These are phyloP conservation scores for Dicrostonyx torquatus DNA, from an alignment of 2,797 vertebrate species.

Conservation along the genomic window DNA sequence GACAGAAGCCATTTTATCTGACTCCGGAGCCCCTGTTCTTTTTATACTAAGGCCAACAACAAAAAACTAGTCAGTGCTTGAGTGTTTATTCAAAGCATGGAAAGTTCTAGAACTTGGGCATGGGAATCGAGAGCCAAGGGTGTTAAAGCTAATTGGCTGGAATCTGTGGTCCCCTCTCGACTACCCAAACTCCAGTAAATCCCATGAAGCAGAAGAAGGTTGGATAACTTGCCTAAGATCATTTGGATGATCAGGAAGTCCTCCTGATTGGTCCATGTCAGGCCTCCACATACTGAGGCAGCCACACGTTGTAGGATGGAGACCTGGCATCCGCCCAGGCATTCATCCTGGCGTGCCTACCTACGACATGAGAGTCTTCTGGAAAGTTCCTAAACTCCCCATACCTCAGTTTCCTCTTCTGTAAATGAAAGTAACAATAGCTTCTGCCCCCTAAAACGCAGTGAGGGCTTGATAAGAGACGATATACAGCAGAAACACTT, in stretches of 20 bases:
- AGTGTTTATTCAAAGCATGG: not conserved
- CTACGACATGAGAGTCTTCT: not conserved
- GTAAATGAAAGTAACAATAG: not conserved
- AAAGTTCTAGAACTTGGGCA: not conserved
- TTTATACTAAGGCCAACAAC: not conserved
- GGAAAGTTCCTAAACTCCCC: not conserved
- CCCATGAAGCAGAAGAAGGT: not conserved
- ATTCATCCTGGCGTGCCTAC: not conserved
- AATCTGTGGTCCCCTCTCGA: not conserved
- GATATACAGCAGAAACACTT: slow-evolving; percentile 16
- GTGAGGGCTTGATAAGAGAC: slow-evolving; percentile 13
- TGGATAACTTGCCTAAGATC: not conserved
- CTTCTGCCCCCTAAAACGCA: not conserved
- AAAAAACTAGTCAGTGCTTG: not conserved
- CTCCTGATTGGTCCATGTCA: not conserved
- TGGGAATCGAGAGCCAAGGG: not conserved
- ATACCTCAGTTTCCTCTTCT: slow-evolving; percentile 55
- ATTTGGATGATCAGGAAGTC: not conserved
- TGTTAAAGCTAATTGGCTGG: not conserved
- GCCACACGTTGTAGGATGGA: not conserved
- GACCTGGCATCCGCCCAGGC: not conserved
- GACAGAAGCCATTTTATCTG: not conserved
- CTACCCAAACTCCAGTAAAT: not conserved
- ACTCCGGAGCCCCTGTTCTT: not conserved
- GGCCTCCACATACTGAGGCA: not conserved